Percentiles rank a stretch among this genome's conserved stretches.
These are phyloP conservation scores for Acanthurus tractus DNA, from an alignment of 2,797 vertebrate species.

Conservation along the genomic window DNA sequence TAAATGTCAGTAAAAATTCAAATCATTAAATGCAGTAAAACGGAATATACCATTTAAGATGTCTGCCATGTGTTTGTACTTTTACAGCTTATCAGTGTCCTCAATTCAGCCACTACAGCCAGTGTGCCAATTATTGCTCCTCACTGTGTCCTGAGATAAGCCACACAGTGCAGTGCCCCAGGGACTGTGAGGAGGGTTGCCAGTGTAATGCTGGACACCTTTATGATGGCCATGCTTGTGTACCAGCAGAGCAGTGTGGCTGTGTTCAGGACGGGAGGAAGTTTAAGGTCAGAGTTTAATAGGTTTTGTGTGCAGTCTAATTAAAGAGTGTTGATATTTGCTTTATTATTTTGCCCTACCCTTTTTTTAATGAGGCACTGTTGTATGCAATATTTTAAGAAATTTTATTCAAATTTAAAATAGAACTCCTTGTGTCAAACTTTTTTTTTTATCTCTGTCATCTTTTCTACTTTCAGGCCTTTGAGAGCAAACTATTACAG, in stretches of 20 bases:
- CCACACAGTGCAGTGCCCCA: not conserved
- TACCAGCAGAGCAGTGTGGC: constrained; percentile 43
- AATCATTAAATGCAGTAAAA: constrained; percentile 4
- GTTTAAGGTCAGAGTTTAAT: constrained; percentile 40
- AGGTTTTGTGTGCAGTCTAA: not conserved
- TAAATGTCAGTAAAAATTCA: not conserved
- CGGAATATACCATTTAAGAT: not conserved
- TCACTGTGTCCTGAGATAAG: constrained; percentile 38
- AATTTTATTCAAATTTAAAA: not conserved
- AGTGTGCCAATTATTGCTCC: constrained; percentile 36
- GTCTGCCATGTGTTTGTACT: not conserved
- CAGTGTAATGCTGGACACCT: constrained; percentile 44
- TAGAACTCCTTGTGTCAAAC: not conserved
- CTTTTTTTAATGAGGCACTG: not conserved
- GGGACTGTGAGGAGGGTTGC: constrained; percentile 63
- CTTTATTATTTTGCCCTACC: not conserved
- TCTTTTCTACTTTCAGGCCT: constrained; percentile 27
- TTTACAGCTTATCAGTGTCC: constrained; percentile 50
- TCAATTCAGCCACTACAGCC: constrained; percentile 58
- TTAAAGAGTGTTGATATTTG: not conserved
- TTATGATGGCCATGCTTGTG: constrained; percentile 47
- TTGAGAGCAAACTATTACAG: constrained; percentile 48
- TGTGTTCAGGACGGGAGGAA: constrained; percentile 33
- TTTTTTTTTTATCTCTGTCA: not conserved
- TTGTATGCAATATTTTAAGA: not conserved